Evolutionary conservation across 2,888 invertebrate species (phyloP).

Genomic region (Pollenia amentaria): DNA sequence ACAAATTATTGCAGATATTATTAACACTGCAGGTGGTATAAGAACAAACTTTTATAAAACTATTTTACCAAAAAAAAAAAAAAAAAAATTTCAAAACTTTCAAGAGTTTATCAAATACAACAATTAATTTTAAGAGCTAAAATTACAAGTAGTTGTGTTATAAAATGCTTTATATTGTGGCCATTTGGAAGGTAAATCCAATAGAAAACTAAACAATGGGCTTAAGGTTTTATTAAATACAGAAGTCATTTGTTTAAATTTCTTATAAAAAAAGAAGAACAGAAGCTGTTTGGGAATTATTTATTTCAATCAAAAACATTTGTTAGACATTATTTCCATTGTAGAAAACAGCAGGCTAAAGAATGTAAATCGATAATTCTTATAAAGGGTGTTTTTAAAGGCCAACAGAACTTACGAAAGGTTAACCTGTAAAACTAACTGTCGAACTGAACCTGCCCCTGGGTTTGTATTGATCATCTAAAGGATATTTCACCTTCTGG

Average conservation of each 20-base stretch:
- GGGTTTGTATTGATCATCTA: too few species aligned
- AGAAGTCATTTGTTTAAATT: too few species aligned
- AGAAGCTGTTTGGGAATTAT: neutral
- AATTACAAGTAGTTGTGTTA: constrained; percentile 11
- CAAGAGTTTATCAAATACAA: constrained; percentile 8
- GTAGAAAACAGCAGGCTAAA: neutral
- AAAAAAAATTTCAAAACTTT: neutral
- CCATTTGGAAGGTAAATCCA: too few species aligned
- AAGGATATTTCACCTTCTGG: too few species aligned
- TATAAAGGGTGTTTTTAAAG: neutral
- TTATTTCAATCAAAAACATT: neutral
- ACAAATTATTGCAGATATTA: constrained; percentile 70
- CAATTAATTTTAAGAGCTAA: constrained; percentile 36
- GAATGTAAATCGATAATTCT: neutral
- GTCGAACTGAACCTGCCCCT: too few species aligned
- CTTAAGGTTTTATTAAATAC: neutral
- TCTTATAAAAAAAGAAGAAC: neutral
- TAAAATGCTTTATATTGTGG: neutral
- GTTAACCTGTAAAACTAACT: too few species aligned
- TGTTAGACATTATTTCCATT: neutral
- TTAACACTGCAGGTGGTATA: constrained; percentile 68
- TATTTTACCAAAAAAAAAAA: neutral
- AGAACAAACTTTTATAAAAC: neutral
- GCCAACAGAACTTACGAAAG: too few species aligned
- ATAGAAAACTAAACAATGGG: neutral